Conservation (phyloP, 2,113 vertebrate genomes). For the Pelmatolapia mariae region DNA sequence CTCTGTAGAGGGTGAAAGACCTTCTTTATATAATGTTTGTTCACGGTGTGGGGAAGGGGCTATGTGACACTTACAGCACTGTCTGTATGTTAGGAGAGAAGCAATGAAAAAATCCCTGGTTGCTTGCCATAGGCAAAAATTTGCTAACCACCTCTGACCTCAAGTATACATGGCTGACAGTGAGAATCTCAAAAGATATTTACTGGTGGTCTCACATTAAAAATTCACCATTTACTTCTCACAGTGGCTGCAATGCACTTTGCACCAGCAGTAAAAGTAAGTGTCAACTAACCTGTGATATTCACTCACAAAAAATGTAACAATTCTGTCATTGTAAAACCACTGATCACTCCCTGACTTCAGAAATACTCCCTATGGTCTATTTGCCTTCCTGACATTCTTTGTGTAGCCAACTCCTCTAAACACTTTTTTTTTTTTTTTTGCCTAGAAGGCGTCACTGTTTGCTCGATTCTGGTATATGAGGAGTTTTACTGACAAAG, state of each 20-base stretch:
- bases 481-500: slow-evolving; percentile 27
- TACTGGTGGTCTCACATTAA: not conserved
- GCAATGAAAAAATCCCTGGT: slow-evolving; percentile 39
- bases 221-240: not conserved
- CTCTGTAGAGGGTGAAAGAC: slow-evolving; percentile 58
- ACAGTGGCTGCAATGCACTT: not conserved
- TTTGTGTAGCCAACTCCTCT: not conserved
- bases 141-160: not conserved
- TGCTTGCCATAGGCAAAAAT: not conserved
- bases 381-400: not conserved
- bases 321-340: not conserved
- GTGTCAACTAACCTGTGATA: not conserved
- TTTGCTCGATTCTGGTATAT: not conserved
- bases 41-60: not conserved
- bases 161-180: not conserved
- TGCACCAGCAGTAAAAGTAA: not conserved
- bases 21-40: slow-evolving; percentile 49
- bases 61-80: slow-evolving; percentile 16
- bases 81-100: slow-evolving; percentile 20
- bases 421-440: not conserved
- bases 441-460: not conserved
- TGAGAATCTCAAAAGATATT: not conserved
- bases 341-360: not conserved
- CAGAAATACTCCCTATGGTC: not conserved
- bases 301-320: not conserved